Base-by-base conservation (phyloP, 2,113 vertebrate species). In the Pardalotus punctatus region DNA sequence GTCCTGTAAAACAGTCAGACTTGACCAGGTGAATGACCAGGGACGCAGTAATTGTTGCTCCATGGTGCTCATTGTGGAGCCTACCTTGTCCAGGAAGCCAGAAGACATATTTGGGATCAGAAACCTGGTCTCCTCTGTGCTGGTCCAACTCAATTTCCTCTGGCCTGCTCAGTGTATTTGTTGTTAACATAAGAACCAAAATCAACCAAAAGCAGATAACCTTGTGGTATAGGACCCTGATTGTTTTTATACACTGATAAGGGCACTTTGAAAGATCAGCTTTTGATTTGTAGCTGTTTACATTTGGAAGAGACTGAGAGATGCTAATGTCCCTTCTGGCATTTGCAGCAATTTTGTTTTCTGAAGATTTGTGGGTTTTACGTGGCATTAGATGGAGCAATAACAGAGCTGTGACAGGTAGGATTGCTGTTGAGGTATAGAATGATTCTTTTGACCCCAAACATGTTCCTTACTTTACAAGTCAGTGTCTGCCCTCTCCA, bases 351-450 rank as follows among this genome's bases (percentile, higher is more conserved):
- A 43, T 90, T 94, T 90, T 88, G 24, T 64, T 96, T 95, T 80
- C 82, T 90, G 73, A 77, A 90, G 85, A 96, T 95, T 92, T 95
- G 67, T 94, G 67, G 90, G 72, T 33, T 95, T 94, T 83, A 48
- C 16, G 5, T 83, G 76, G 76, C 82, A 45, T 58, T 64, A 71
- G 51, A 70, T 86, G 82, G 90, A 94, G 47, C 29, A 88, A 13
- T 90, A 85, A 77, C 58, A 90, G 83, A 70, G 35, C 54, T 80
- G 47, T 70, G 79, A 51, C 79, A 90, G 62, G 35, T 79, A 74
- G 67, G 43, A 64, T 80, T 60, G 31, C 89, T 84, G 28, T 3
- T 86, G 92, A 88, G 79, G 76, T 88, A 73, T 74, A 60, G 62
- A 88, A 38, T 23, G 38, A 77, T 25, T 54, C 47, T 78, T 93